Evolutionary conservation across 2,888 invertebrate species (phyloP).

Genomic region (Limnephilus auricula): DNA sequence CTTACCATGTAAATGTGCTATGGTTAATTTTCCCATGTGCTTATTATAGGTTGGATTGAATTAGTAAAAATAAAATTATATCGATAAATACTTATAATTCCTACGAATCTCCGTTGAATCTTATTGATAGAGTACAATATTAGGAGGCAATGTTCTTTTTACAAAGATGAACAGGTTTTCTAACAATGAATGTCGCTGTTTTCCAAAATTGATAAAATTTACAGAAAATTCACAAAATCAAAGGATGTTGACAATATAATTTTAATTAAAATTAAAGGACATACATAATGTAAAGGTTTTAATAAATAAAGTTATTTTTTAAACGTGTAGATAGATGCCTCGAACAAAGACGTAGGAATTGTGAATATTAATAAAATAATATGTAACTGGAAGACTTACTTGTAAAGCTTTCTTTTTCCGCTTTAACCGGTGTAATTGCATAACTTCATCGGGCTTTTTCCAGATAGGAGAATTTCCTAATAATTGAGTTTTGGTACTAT

Average conservation of each 20-base stretch:
- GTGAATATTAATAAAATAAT: not conserved
- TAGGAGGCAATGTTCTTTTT: not conserved
- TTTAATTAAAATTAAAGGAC: not conserved
- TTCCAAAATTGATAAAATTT: not conserved
- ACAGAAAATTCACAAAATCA: not conserved
- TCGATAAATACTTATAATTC: not conserved
- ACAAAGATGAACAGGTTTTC: not conserved
- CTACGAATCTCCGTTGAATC: not conserved
- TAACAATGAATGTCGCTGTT: not conserved
- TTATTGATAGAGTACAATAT: not conserved
- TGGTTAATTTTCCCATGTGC: not conserved
- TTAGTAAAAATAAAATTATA: not conserved
- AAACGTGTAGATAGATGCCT: not conserved
- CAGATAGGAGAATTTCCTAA: constrained; percentile 74
- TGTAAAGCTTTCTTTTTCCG: constrained; percentile 87
- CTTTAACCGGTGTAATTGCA: constrained; percentile 87
- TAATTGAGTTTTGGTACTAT: constrained; percentile 23
- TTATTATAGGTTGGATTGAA: not conserved
- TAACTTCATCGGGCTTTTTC: constrained; percentile 81
- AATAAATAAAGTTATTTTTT: constrained; percentile 48
- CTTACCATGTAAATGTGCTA: not conserved
- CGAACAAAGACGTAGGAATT: not conserved
- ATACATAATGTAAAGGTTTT: constrained; percentile 26
- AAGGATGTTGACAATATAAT: not conserved
- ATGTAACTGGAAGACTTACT: constrained; percentile 74